phyloP scores from a whole-genome alignment of 2,113 vertebrate genomes.

The Cheirogaleus medius region DNA sequence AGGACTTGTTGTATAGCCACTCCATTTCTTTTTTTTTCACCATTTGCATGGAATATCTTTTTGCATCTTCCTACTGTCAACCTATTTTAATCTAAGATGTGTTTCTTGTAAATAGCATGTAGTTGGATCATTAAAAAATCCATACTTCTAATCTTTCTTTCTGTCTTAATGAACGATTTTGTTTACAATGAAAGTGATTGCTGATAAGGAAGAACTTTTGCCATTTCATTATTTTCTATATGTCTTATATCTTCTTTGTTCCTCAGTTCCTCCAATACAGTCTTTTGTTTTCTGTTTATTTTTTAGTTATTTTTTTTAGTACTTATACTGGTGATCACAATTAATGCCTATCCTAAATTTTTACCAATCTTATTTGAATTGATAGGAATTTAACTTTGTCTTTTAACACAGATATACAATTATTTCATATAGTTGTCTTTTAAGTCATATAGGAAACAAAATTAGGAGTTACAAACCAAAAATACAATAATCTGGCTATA shows the following conservation, averaged over 20 bases:
- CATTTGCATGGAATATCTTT: not conserved
- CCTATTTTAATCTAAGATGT: not conserved
- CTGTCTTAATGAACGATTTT: not conserved
- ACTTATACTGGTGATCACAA: not conserved
- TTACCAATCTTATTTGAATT: no score
- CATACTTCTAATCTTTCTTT: not conserved
- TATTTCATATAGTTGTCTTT: no score
- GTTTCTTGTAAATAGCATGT: not conserved
- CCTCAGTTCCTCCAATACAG: not conserved
- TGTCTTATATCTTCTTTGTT: not conserved
- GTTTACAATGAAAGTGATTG: not conserved
- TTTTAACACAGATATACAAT: no score
- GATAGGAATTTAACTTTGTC: no score
- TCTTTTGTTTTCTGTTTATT: not conserved
- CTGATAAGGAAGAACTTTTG: not conserved
- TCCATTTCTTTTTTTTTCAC: no score
- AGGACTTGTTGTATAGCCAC: no score
- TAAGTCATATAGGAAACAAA: no score
- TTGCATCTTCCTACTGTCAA: not conserved
- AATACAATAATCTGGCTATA: no score
- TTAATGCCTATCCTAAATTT: not conserved
- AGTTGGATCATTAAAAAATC: not conserved
- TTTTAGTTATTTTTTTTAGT: not conserved
- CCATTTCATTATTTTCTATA: not conserved
- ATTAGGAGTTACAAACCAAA: no score